Evolutionary conservation across 2,113 vertebrate genomes (phyloP).

Genomic region (Hemichromis elongatus): DNA sequence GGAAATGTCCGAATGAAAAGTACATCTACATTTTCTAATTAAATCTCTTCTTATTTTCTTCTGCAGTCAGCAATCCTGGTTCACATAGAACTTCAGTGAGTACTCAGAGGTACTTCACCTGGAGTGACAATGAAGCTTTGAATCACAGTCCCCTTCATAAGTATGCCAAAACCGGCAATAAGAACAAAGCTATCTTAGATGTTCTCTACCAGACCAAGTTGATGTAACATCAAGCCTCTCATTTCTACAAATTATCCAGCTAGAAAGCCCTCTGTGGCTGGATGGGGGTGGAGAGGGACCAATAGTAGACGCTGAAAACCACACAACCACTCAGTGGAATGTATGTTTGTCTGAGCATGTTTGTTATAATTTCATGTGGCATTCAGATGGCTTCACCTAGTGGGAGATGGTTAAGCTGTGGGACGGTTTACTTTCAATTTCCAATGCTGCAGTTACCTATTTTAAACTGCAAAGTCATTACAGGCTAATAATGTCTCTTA

Average conservation of each 20-base stretch:
- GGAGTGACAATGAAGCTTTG: background rate
- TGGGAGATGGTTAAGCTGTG: background rate
- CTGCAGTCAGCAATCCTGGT: background rate
- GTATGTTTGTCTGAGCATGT: conserved; percentile 77
- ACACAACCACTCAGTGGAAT: conserved; percentile 77
- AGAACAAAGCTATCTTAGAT: background rate
- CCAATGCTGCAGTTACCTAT: background rate
- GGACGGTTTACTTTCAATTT: conserved; percentile 16
- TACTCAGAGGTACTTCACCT: background rate
- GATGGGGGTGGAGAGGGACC: conserved; percentile 10
- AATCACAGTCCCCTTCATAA: background rate
- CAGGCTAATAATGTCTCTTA: background rate
- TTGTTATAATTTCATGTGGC: conserved; percentile 64
- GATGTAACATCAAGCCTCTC: conserved; percentile 2
- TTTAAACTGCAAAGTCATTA: background rate
- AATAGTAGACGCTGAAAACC: conserved; percentile 76
- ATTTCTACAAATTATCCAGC: conserved; percentile 19
- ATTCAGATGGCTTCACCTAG: conserved; percentile 56
- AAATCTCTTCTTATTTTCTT: background rate
- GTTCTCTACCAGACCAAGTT: background rate
- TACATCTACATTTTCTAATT: background rate
- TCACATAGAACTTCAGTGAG: background rate
- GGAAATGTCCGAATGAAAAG: background rate
- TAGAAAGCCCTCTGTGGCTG: conserved; percentile 1
- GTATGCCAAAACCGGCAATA: background rate